These are phyloP conservation scores for Lasioglossum malachurum DNA, from an alignment of 2,888 invertebrate species.

Conservation along the genomic window DNA sequence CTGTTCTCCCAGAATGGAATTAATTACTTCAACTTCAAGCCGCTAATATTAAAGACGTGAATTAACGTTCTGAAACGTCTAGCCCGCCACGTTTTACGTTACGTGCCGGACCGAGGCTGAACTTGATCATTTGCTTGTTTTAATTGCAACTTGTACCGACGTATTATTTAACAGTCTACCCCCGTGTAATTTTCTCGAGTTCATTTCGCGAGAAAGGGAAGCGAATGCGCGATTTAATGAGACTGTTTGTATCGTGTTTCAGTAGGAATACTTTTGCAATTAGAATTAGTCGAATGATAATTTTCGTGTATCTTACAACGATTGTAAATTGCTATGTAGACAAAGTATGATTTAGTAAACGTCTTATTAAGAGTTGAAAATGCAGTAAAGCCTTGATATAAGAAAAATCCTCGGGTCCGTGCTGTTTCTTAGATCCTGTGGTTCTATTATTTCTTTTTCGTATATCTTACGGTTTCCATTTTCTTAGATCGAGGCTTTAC, in stretches of 20 bases:
- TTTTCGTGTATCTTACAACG: background rate
- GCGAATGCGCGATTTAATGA: background rate
- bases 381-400: too few relatives aligned
- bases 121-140: constrained; percentile 14
- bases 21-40: constrained; percentile 61
- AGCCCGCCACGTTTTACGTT: constrained; percentile 26
- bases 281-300: background rate
- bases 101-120: background rate
- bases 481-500: too few relatives aligned
- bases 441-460: too few relatives aligned
- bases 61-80: constrained; percentile 35
- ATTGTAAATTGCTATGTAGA: background rate
- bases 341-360: background rate
- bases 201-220: background rate
- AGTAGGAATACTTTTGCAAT: background rate
- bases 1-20: constrained; percentile 60
- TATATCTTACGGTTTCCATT: too few relatives aligned
- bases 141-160: background rate
- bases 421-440: too few relatives aligned
- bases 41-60: constrained; percentile 44
- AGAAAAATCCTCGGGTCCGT: too few relatives aligned
- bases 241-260: background rate
- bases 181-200: background rate
- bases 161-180: background rate
- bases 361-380: background rate